Evolutionary conservation across 2,113 vertebrate genomes (phyloP).

Genomic region (Sturnus vulgaris): DNA sequence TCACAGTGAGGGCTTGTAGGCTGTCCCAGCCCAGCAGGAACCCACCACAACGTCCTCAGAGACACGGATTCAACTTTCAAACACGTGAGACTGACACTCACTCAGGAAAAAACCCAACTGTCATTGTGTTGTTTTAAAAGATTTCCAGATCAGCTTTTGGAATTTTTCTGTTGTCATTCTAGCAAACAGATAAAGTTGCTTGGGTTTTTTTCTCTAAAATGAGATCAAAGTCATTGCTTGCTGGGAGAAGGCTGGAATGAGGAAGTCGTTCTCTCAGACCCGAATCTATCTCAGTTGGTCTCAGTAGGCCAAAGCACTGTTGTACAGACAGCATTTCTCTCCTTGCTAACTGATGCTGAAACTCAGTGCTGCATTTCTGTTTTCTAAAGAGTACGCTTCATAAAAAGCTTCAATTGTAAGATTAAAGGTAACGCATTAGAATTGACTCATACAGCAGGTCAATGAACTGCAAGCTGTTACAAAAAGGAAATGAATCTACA

Average conservation of each 20-base stretch:
- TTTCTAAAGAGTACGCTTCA: neutral
- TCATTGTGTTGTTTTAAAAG: neutral
- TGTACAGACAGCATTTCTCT: neutral
- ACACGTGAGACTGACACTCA: neutral
- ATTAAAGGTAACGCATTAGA: neutral
- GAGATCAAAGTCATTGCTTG: neutral
- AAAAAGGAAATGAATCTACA: conserved; percentile 52
- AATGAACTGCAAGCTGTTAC: neutral
- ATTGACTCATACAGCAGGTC: neutral
- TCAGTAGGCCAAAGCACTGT: neutral
- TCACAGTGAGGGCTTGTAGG: neutral
- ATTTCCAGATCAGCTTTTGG: neutral
- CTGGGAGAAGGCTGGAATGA: neutral
- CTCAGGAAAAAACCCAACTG: neutral
- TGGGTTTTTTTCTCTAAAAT: neutral
- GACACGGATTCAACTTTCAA: neutral
- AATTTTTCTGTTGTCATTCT: neutral
- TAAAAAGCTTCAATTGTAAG: neutral
- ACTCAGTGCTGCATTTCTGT: neutral
- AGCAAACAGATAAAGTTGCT: neutral
- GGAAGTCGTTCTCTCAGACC: neutral
- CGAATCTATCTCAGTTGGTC: neutral
- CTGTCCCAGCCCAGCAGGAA: neutral
- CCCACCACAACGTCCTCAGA: neutral
- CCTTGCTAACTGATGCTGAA: neutral